Percentiles rank a stretch among this genome's conserved stretches.
Evolutionary conservation across 1,140 invertebrate species (phyloP).

Genomic region (Akabosia matsudoensis): DNA sequence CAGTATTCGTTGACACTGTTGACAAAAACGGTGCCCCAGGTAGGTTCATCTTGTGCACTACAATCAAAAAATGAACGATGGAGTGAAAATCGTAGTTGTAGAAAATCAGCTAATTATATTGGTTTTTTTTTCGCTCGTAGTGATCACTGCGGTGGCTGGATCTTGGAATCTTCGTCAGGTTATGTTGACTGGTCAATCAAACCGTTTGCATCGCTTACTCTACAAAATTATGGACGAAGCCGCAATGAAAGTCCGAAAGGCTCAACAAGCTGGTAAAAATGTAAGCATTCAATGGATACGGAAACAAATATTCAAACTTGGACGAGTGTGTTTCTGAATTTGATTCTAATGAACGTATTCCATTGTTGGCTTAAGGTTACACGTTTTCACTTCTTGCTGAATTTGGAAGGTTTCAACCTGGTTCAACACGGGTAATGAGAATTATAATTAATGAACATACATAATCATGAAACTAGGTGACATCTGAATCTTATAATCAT

Average conservation of each 20-base stretch:
- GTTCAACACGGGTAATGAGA: not conserved
- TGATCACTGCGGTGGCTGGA: constrained; percentile 4
- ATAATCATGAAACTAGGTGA: no score
- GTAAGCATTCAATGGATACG: no score
- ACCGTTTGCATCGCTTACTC: not conserved
- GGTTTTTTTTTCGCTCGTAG: not conserved
- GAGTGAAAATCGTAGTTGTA: no score
- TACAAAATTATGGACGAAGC: constrained; percentile 11
- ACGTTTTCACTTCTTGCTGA: constrained; percentile 12
- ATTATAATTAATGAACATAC: no score
- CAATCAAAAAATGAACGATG: no score
- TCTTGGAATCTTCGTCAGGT: not conserved
- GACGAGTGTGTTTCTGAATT: not conserved
- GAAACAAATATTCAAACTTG: no score
- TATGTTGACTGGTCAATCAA: not conserved
- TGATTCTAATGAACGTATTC: not conserved
- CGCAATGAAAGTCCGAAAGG: not conserved
- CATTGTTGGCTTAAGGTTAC: not conserved
- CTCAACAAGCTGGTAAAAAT: not conserved
- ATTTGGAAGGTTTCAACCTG: not conserved
- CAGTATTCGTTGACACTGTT: not conserved
- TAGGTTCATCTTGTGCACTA: no score
- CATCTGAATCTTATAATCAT: no score
- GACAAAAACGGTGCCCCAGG: not conserved
- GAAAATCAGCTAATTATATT: not conserved